A percentile compares a stretch with the other conserved stretches of the same genome.
These are phyloP conservation scores for Pipistrellus pipistrellus DNA, from an alignment of 2,797 vertebrate species.

Conservation along the genomic window DNA sequence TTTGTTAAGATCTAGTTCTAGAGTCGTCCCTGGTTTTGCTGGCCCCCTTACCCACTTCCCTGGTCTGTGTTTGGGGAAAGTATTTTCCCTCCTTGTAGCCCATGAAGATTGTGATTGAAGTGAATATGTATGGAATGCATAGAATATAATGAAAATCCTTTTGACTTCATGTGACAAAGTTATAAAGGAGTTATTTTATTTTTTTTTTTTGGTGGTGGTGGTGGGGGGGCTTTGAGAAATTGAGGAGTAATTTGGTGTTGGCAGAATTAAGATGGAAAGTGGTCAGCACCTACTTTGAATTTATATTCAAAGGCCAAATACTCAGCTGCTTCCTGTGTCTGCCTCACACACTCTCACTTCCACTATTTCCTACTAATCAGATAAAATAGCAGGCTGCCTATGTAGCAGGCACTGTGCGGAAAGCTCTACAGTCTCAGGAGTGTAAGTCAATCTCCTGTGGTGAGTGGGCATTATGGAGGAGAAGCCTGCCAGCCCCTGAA, in stretches of 20 bases:
- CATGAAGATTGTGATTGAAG: background rate
- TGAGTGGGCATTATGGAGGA: fast-evolving
- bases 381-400: background rate
- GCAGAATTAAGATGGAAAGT: background rate
- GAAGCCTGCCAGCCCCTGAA: background rate
- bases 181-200: background rate
- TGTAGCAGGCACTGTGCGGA: background rate
- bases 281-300: background rate
- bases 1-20: background rate
- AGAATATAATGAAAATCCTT: background rate
- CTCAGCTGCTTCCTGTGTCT: background rate
- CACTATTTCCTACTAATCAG: background rate
- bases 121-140: background rate
- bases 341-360: background rate
- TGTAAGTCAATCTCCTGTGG: background rate
- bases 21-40: background rate
- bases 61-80: background rate
- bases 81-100: background rate
- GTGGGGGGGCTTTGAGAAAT: background rate
- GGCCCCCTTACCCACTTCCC: background rate
- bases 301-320: background rate
- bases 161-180: background rate
- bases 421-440: background rate
- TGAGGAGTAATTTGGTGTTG: background rate
- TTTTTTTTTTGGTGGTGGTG: no score